A percentile compares a stretch with the other conserved stretches of the same genome.
phyloP scores from a whole-genome alignment of 30 jellyfish, hydroid and myxozoan species.

The Aurelia sp. region DNA sequence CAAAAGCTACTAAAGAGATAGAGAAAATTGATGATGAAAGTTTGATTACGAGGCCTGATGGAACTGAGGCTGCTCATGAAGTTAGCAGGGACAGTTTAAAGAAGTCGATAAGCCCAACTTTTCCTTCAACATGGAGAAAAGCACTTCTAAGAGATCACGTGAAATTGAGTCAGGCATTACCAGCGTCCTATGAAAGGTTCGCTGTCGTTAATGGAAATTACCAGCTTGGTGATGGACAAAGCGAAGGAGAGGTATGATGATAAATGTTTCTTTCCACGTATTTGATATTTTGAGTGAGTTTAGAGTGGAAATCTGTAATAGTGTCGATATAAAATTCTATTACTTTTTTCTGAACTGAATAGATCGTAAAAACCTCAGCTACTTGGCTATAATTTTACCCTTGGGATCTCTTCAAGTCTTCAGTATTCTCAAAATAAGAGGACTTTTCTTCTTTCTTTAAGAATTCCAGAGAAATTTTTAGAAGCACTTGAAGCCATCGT shows the following conservation, averaged over 20 bases:
- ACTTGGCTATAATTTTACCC: no score
- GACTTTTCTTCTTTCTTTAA: no score
- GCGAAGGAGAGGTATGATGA: constrained; percentile 16
- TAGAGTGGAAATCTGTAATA: neutral
- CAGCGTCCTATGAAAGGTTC: constrained; percentile 17
- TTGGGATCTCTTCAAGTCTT: no score
- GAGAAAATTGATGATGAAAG: neutral
- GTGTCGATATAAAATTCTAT: no score
- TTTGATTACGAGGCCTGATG: neutral
- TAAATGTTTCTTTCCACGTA: no score
- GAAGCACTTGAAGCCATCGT: no score
- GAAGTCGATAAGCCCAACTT: constrained; percentile 2
- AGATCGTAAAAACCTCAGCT: no score
- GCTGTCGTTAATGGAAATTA: constrained; percentile 39
- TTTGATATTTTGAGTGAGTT: no score
- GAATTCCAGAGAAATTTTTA: no score
- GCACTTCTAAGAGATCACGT: constrained; percentile 35
- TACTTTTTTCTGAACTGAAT: no score
- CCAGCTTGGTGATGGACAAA: constrained; percentile 22
- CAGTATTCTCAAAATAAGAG: no score
- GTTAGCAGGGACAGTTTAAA: constrained; percentile 31
- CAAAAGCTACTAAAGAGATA: neutral
- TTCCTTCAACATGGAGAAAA: constrained; percentile 60
- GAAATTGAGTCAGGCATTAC: neutral
- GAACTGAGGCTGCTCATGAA: neutral